phyloP scores from a whole-genome alignment of 2,797 vertebrate species.

The Amazona ochrocephala region DNA sequence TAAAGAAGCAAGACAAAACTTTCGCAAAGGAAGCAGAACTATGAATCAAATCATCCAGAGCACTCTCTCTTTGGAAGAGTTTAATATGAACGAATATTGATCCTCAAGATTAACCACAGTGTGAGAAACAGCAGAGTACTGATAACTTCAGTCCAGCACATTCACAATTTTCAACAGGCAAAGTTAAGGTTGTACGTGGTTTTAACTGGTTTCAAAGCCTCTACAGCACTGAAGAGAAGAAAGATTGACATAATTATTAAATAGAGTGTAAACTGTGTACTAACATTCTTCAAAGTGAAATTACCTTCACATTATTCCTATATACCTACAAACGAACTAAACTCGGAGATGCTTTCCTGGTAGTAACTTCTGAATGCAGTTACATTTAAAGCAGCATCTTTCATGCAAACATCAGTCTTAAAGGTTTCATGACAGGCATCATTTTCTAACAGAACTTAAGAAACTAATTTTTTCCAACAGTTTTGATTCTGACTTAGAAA shows the following conservation, averaged over 20 bases:
- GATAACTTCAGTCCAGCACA: accelerated
- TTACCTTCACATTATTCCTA: background rate
- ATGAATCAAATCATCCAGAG: background rate
- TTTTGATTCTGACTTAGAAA: conserved; percentile 51
- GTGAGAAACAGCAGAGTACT: background rate
- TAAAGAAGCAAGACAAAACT: background rate
- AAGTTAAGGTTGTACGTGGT: background rate
- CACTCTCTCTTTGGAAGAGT: background rate
- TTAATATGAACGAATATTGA: background rate
- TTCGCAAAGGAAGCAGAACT: background rate
- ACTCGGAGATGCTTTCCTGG: background rate
- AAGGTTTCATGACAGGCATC: background rate
- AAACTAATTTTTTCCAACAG: conserved; percentile 25
- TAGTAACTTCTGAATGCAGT: background rate
- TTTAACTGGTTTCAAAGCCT: background rate
- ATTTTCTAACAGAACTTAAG: conserved; percentile 37
- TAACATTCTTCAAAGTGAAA: background rate
- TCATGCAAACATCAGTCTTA: conserved; percentile 40
- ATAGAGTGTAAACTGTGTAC: background rate
- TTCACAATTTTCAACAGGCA: background rate
- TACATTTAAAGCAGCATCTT: conserved; percentile 35
- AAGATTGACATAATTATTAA: background rate
- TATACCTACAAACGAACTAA: background rate
- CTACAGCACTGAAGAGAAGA: background rate
- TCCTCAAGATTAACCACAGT: background rate